These are phyloP conservation scores for Tethya wilhelma DNA, from an alignment of 37 sponge, comb jelly and placozoan species.

Conservation along the genomic window DNA sequence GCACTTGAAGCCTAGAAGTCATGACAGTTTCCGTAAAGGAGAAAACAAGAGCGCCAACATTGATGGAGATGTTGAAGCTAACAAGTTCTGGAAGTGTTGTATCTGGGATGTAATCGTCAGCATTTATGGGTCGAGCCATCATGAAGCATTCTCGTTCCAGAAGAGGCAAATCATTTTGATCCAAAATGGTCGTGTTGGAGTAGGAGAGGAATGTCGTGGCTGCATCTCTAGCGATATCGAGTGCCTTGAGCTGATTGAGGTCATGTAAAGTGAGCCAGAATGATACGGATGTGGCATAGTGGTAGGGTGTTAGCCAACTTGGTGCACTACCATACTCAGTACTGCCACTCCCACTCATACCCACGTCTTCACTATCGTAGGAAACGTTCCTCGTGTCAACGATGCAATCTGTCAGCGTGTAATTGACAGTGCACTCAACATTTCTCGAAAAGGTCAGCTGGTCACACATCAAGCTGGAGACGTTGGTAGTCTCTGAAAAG, in stretches of 20 bases:
- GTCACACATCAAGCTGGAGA: constrained; percentile 74
- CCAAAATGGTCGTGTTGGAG: constrained; percentile 47
- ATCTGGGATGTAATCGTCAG: constrained; percentile 64
- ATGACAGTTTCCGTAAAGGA: constrained; percentile 82
- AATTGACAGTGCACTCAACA: constrained; percentile 41
- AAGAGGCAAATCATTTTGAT: constrained; percentile 64
- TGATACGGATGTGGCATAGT: constrained; percentile 59
- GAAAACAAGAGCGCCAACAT: constrained; percentile 59
- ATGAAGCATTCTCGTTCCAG: constrained; percentile 50
- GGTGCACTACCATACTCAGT: constrained; percentile 85
- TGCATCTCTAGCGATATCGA: constrained; percentile 58
- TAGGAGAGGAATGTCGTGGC: constrained; percentile 67
- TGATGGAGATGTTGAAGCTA: constrained; percentile 70
- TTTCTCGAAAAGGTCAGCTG: constrained; percentile 65
- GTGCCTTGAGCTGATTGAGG: constrained; percentile 78
- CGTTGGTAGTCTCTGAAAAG: constrained; percentile 85
- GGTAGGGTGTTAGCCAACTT: constrained; percentile 77
- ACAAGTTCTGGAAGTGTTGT: constrained; percentile 65
- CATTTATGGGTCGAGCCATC: constrained; percentile 27
- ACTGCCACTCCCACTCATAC: constrained; percentile 71
- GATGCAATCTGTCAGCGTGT: constrained; percentile 73
- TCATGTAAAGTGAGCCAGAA: constrained; percentile 69
- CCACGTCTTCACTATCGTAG: constrained; percentile 74
- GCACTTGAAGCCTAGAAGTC: constrained; percentile 50
- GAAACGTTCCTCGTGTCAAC: constrained; percentile 64